Evolutionary conservation across 2,113 vertebrate species (phyloP), one percentile per base, ranked within the genome.

Genomic region (Edolisoma coerulescens): DNA sequence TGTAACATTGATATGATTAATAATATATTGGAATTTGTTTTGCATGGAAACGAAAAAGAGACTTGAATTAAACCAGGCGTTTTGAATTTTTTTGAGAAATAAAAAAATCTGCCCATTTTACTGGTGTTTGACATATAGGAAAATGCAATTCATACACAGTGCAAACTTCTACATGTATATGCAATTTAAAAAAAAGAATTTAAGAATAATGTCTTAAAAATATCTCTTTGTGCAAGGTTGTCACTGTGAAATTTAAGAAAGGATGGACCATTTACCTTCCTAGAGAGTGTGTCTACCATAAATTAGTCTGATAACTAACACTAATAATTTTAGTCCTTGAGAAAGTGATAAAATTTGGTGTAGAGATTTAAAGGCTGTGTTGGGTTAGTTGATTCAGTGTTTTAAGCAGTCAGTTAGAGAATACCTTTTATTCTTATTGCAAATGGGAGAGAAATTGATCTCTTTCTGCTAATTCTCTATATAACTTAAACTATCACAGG

Each of bases 351-450:
- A 52, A 59, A 37, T 44, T 49, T 39, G 16, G 2, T 69, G 42
- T 41, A 28, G 32, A 82, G 87, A 74, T 41, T 32, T 28, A 69
- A 84, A 54, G 3, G 7, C 17, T 59, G 9, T 42, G 4, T 35
- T 28, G 17, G 1, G 0, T 68, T 73, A 14, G 2, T 21, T 23
- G 2, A 45, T 39, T 53, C 10, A 12, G 0, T 27, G 26, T 56
- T 88, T 85, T 41, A 64, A 42, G 7, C 12, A 56, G 12, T 50
- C 35, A 49, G 13, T 28, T 61, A 59, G 19, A 60, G 13, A 60
- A 77, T 19, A 50, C 3, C 2, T 76, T 28, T 89, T 59, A 35
- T 47, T 76, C 7, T 76, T 47, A 37, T 22, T 53, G 9, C 8
- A 93, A 81, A 59, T 8, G 14, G 30, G 37, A 68, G 20, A 68